Evolutionary conservation across 2,797 vertebrate species (phyloP).

Genomic region (Carapus acus): DNA sequence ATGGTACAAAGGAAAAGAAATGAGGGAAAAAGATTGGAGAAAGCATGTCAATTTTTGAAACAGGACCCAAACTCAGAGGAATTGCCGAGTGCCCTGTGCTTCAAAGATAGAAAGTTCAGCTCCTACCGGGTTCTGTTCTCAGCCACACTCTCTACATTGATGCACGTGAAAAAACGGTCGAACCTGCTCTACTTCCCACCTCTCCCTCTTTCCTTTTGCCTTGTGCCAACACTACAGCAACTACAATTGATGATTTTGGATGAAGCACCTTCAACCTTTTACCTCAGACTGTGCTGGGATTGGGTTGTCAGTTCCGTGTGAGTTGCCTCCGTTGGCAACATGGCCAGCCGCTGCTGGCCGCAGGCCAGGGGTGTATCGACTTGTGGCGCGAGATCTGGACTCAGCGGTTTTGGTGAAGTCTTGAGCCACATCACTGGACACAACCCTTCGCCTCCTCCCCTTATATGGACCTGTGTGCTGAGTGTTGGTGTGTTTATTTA

Average conservation of each 20-base stretch:
- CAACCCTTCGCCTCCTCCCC: conserved; percentile 15
- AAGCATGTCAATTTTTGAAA: too few relatives aligned
- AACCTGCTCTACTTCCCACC: too few relatives aligned
- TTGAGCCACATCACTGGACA: background rate
- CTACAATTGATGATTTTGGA: conserved; percentile 7
- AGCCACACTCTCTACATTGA: too few relatives aligned
- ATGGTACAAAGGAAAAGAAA: too few relatives aligned
- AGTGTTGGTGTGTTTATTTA: conserved; percentile 21
- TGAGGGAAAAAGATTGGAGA: too few relatives aligned
- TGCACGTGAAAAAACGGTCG: too few relatives aligned
- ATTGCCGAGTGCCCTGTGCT: too few relatives aligned
- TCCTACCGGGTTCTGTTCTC: too few relatives aligned
- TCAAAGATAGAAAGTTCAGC: too few relatives aligned
- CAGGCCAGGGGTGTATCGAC: background rate
- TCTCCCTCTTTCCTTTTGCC: background rate
- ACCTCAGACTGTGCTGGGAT: background rate
- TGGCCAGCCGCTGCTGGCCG: background rate
- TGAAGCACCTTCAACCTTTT: background rate
- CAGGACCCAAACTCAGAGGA: too few relatives aligned
- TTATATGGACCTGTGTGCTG: conserved; percentile 23
- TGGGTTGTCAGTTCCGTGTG: background rate
- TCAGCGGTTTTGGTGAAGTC: background rate
- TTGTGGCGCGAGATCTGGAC: background rate
- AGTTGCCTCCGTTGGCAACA: background rate
- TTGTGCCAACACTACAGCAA: background rate